These are phyloP conservation scores for Hoplostethus mediterraneus DNA, from an alignment of 2,797 vertebrate genomes.

Conservation along the genomic window DNA sequence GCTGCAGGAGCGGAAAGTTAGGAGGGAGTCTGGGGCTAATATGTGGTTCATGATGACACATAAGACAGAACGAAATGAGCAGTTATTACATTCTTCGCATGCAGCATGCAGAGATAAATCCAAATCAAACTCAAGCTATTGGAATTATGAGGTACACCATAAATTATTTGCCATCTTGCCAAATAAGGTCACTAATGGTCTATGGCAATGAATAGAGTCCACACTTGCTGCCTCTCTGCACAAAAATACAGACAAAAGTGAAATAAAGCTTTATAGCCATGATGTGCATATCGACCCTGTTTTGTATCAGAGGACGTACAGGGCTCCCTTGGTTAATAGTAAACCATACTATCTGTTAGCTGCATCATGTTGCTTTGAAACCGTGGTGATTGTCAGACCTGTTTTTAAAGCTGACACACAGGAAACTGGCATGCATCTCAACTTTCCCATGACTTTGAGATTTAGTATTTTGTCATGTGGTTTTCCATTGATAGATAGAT, in stretches of 20 bases:
- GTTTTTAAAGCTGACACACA: not conserved
- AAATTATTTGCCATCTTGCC: conserved; percentile 1
- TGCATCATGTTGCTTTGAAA: too few relatives aligned
- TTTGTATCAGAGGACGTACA: too few relatives aligned
- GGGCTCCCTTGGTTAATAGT: too few relatives aligned
- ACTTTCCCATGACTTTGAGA: too few relatives aligned
- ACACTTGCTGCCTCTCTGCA: too few relatives aligned
- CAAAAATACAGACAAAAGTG: too few relatives aligned
- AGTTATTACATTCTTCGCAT: conserved; percentile 37
- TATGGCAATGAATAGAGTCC: not conserved
- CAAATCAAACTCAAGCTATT: conserved; percentile 33
- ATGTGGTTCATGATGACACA: conserved; percentile 55
- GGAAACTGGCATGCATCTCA: not conserved
- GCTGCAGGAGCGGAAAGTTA: conserved; percentile 62
- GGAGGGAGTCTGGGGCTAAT: conserved; percentile 40
- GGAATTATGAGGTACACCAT: conserved; percentile 20
- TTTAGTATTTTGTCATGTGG: too few relatives aligned
- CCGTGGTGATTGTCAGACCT: not conserved
- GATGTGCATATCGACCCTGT: too few relatives aligned
- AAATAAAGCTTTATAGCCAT: too few relatives aligned
- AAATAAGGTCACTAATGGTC: conserved; percentile 10
- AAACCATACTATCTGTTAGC: too few relatives aligned
- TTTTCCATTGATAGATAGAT: too few relatives aligned
- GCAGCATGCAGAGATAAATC: not conserved
- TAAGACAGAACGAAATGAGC: conserved; percentile 38